Evolutionary conservation across 1,140 invertebrate species (phyloP), one percentile per base, ranked within the genome.

Genomic region (Conus ventricosus): DNA sequence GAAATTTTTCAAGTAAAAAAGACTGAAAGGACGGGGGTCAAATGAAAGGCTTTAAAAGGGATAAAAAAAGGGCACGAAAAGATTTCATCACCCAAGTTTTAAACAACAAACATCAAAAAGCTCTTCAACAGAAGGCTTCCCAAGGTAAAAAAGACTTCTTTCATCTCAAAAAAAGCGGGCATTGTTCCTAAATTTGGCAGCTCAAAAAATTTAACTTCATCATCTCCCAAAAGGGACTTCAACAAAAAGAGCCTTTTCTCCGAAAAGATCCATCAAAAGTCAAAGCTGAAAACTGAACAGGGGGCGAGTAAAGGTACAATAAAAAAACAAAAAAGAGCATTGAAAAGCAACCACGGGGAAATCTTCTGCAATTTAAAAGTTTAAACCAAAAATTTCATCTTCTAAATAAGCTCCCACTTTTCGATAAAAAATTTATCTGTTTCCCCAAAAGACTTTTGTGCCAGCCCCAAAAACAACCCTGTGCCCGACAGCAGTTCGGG

Each of bases 301-400:
- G 23, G 27, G n/a, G 55, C 20, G 1, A 55, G 60, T 25, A 78
- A 78, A 51, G 27, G 78, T 63, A 25, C n/a, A 25, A 57, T 55
- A 17, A 83, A 71, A 71, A 55, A 83, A 84, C 81, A 82, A 67
- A 63, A 88, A 1, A n/a, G 20, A n/a, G 27, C 51, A 10, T 51
- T 23, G 7, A 67, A 86, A 39, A 60, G 25, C 15, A 81, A n/a
- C 5, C 51, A 57, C 51, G 25, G 15, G 54, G 25, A 75, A 51
- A 84, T 39, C 57, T 20, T 81, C 76, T 60, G 57, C 82, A 8
- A 54, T 23, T 54, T 82, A 87, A 82, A 87, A 75, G 17, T 78
- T 76, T n/a, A n/a, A n/a, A 88, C 87, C 90, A 78, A 57, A 75
- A 15, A 80, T 27, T 67, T 57, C 76, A 15, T 71, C 80, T 27